Evolutionary conservation across 2,888 invertebrate species (phyloP), one percentile per base, ranked within the genome.

Genomic region (Silvanus unidentatus): DNA sequence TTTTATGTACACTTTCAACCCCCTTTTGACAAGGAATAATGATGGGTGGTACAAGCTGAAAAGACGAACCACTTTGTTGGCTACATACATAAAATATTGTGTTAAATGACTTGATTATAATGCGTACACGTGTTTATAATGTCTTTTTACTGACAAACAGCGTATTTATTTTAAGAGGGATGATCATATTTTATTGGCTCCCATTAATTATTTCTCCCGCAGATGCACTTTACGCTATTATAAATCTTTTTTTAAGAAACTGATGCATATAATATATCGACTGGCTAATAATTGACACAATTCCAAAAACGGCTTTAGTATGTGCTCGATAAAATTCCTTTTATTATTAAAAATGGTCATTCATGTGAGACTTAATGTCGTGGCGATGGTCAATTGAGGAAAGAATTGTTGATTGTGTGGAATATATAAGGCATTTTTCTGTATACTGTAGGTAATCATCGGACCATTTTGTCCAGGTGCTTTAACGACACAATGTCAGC

Each of bases 61-160:
- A n/a, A 32, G n/a, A 3, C 5, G 32, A 32, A n/a, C 32, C n/a
- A 32, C 32, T 32, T 32, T 32, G n/a, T 32, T n/a, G 10, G 6
- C 10, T 12, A 30, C 32, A 12, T 42, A 45, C 43, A 49, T 55
- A 56, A 54, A 56, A 57, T 53, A 54, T 57, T 49, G 57, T 45
- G 54, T 55, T 60, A 55, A 62, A 62, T 62, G 60, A 58, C 54
- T 56, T 57, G 57, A 48, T 48, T 45, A 54, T 54, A 62, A 59
- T 51, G 53, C 44, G 49, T 37, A 37, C 62, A 58, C 62, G 60
- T 62, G 62, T 47, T 52, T 37, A 42, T 50, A 57, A 60, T 60
- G 55, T 54, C 54, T 60, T 60, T 37, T 57, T 47, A 50, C 57
- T 55, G 59, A 59, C 54, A 50, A 56, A 58, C 54, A 55, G 55